These are phyloP conservation scores for Actinia tenebrosa DNA, from an alignment of 64 coral and sea anemone species.

Conservation along the genomic window DNA sequence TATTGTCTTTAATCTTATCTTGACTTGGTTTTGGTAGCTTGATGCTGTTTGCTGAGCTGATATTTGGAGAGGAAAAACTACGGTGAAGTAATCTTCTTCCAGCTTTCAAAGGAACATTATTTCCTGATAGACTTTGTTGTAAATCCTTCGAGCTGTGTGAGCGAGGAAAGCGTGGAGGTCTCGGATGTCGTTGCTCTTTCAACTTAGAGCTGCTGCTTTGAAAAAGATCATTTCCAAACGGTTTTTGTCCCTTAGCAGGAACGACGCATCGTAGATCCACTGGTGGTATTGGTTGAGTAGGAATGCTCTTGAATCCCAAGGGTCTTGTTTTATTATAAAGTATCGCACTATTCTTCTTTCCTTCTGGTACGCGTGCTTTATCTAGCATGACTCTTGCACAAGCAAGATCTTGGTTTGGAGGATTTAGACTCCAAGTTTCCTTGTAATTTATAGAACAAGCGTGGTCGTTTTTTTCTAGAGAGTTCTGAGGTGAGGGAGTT, in stretches of 20 bases:
- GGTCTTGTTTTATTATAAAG: background rate
- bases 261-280: background rate
- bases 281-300: background rate
- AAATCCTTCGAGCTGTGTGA: conserved; percentile 8
- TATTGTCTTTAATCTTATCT: background rate
- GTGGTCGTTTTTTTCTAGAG: background rate
- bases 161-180: background rate
- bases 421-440: background rate
- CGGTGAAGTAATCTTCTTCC: background rate
- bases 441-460: background rate
- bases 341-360: background rate
- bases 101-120: background rate
- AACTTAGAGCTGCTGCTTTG: background rate
- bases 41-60: background rate
- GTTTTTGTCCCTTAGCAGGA: background rate
- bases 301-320: background rate
- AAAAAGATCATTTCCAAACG: background rate
- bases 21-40: conserved; percentile 2
- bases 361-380: background rate
- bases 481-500: background rate
- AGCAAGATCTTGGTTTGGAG: background rate
- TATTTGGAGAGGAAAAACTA: background rate
- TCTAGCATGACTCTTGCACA: background rate
- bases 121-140: background rate
- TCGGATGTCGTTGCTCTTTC: background rate